phyloP scores from a whole-genome alignment of 2,797 vertebrate genomes.

The Sciaenops ocellatus region DNA sequence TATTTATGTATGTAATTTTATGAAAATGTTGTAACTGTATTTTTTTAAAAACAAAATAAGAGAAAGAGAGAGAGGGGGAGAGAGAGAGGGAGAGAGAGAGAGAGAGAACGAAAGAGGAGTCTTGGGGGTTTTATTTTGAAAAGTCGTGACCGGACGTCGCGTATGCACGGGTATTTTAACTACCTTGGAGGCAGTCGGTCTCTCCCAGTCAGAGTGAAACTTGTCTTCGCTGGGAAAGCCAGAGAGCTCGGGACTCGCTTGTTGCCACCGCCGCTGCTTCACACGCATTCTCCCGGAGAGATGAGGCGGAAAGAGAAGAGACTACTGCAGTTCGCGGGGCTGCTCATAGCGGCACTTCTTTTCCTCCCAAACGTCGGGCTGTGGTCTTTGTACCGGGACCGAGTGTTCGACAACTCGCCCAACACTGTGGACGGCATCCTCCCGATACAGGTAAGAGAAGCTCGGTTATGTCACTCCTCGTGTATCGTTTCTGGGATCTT shows the following conservation, averaged over 20 bases:
- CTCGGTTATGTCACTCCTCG: not conserved
- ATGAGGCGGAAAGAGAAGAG: constrained; percentile 96
- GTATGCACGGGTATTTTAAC: not conserved
- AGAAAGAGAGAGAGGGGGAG: too few relatives aligned
- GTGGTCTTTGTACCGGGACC: constrained; percentile 93
- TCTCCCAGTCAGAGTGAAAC: constrained; percentile 66
- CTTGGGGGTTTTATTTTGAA: constrained; percentile 55
- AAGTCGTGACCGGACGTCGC: constrained; percentile 38
- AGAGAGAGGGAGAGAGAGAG: too few relatives aligned
- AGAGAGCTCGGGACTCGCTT: not conserved
- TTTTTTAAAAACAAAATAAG: too few relatives aligned
- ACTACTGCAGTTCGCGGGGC: constrained; percentile 91
- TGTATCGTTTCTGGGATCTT: not conserved
- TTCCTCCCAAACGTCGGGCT: constrained; percentile 94
- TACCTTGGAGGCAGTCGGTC: constrained; percentile 1
- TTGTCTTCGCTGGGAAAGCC: constrained; percentile 68
- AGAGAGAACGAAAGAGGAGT: too few relatives aligned
- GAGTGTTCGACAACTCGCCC: constrained; percentile 87
- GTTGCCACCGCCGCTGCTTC: constrained; percentile 24
- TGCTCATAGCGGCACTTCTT: constrained; percentile 90
- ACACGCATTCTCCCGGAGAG: constrained; percentile 42
- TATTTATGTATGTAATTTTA: not conserved
- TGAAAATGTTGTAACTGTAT: not conserved
- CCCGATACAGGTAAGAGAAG: constrained; percentile 58
- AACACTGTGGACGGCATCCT: constrained; percentile 71